Evolutionary conservation across 2,888 invertebrate species (phyloP), one percentile per base, ranked within the genome.

Genomic region (Seira sanloemensis): DNA sequence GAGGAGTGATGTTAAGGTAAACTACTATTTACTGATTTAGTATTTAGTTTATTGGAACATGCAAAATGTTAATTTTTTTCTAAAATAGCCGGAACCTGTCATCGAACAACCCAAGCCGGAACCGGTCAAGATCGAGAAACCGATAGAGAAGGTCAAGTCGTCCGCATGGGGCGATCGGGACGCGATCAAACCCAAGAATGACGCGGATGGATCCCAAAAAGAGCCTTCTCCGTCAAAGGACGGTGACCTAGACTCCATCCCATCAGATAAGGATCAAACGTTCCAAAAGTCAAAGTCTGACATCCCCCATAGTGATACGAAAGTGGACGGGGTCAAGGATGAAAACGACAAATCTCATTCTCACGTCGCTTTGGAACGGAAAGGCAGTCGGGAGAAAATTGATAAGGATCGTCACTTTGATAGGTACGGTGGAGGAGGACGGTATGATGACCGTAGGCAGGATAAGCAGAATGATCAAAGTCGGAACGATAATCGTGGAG

Each of bases 101-200:
- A 71, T 69, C n/a, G 76, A 82, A 62, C 68, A 24, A 78, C 26
- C 27, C 37, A 82, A 81, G 23, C 65, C 71, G 2, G 54, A 77
- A 23, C 69, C 80, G n/a, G 68, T 69, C 4, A 67, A 80, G 24
- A 16, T 18, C n/a, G 76, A 83, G 62, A 77, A 67, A 62, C 73
- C 66, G 24, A 54, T 37, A 21, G 75, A 69, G 24, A 83, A 76
- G 78, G 62, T 58, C 1, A 85, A 85, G 27, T 65, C 73, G 0
- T 46, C 76, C 2, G 85, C 80, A 0, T 85, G 85, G 85, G 85
- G 85, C 0, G 84, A 85, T 16, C 1, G 84, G n/a, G 85, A 85
- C 4, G n/a, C 25, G 2, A 18, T 66, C 2, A 84, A 75, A 18
- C 4, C 37, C 2, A 76, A 66, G 26, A 16, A 26, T 5, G 82